Evolutionary conservation across 2,888 invertebrate genomes (phyloP).

Genomic region (Priocnemis perturbator): DNA sequence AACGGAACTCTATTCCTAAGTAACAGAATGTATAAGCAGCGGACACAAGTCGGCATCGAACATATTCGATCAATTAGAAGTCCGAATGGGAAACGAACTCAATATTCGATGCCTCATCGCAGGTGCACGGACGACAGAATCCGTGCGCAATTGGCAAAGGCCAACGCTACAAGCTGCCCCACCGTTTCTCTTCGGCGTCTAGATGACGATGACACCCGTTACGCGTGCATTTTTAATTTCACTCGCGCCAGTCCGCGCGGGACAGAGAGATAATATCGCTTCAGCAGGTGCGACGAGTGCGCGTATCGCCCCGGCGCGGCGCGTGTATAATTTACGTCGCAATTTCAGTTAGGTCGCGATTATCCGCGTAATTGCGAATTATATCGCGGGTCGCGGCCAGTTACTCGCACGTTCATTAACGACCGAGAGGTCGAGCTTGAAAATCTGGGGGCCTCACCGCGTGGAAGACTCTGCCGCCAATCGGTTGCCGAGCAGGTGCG

Average conservation of each 20-base stretch:
- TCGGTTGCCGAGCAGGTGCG: constrained; percentile 11
- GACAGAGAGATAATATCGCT: no score
- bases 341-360: constrained; percentile 35
- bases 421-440: neutral
- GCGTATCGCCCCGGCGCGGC: neutral
- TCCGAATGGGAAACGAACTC: no score
- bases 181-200: no score
- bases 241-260: neutral
- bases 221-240: constrained; percentile 11
- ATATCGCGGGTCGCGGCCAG: constrained; percentile 17
- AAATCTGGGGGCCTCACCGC: neutral
- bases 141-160: no score
- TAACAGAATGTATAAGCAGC: no score
- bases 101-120: no score
- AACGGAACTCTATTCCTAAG: no score
- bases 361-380: constrained; percentile 41
- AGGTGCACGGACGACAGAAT: no score
- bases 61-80: no score
- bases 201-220: neutral
- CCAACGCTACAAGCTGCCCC: no score
- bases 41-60: no score
- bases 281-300: no score
- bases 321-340: constrained; percentile 37
- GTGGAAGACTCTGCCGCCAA: constrained; percentile 6
- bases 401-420: constrained; percentile 23